Evolutionary conservation across 2,888 invertebrate species (phyloP), one percentile per base, ranked within the genome.

Genomic region (Morinoia aosen): DNA sequence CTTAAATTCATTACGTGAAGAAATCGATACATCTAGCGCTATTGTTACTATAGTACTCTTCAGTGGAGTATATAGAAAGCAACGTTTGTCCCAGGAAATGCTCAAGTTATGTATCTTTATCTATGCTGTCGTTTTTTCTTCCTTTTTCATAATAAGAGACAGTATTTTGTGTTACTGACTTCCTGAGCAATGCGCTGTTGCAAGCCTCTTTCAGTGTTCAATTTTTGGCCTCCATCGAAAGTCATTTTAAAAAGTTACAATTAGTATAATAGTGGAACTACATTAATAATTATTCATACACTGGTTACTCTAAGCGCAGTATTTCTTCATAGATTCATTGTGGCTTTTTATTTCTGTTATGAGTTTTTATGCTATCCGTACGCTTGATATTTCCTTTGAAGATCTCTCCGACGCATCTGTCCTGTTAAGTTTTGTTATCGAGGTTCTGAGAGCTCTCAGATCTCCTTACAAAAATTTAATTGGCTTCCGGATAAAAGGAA

Each of bases 401-500:
- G 76, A 16, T 76, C 33, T 33, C 10, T 76, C 76, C 33, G 76
- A 76, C 76, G 76, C 19, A 76, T 76, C 76, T 76, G 76, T 76
- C 76, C 33, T 12, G 76, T 33, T 76, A 33, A 76, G 76, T 16
- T 76, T 76, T 76, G 76, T 76, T 76, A 76, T 33, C 25, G 76
- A 25, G 33, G 76, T 33, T 76, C 25, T 33, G 33, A 76, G 76
- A 25, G 76, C 33, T 76, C 76, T 76, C 76, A 76, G 76, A 76
- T 76, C 76, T 76, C 76, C 76, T 76, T 76, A 76, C 2, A 76
- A 76, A 76, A 76, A 76, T 76, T 76, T 76, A 76, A 76, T 76
- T 76, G 76, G 76, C 76, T 76, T 76, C 76, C 33, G 76, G 76
- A 76, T 76, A 76, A 76, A 76, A 76, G 76, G 76, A 76, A 76